Evolutionary conservation across 2,888 invertebrate species (phyloP).

Genomic region (Carabus problematicus): DNA sequence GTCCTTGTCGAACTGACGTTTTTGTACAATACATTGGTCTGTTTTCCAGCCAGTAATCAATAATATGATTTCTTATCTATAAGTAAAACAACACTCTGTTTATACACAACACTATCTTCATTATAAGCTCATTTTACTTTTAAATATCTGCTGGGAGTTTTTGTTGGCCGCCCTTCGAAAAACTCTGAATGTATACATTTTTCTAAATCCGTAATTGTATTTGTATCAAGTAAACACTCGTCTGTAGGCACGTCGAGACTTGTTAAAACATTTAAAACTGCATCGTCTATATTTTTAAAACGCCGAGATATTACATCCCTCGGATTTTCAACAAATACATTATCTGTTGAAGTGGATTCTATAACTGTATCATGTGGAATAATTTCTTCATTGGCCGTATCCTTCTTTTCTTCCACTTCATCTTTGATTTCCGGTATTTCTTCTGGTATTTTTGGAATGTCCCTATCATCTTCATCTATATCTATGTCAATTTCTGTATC

Average conservation of each 20-base stretch:
- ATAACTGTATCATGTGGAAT: not conserved
- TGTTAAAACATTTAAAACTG: slow-evolving; percentile 49
- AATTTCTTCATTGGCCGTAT: slow-evolving; percentile 18
- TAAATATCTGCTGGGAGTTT: slow-evolving; percentile 66
- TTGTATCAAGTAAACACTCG: slow-evolving; percentile 57
- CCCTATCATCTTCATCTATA: slow-evolving; percentile 63
- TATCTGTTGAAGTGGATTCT: slow-evolving; percentile 16
- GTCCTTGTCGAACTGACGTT: slow-evolving; percentile 64
- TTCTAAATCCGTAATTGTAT: slow-evolving; percentile 62
- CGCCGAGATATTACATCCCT: slow-evolving; percentile 15
- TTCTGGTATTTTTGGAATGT: slow-evolving; percentile 27
- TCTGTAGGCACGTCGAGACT: slow-evolving; percentile 59
- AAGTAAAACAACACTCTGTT: slow-evolving; percentile 26
- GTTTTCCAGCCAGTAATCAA: slow-evolving; percentile 62
- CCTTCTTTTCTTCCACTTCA: slow-evolving; percentile 42
- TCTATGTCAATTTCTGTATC: slow-evolving; percentile 66
- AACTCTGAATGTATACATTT: slow-evolving; percentile 64
- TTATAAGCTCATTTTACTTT: slow-evolving; percentile 52
- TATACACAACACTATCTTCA: slow-evolving; percentile 10
- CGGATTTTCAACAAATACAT: not conserved
- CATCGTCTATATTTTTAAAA: slow-evolving; percentile 44
- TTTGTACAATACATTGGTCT: slow-evolving; percentile 67
- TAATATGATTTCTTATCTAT: slow-evolving; percentile 66
- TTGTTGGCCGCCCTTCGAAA: slow-evolving; percentile 63
- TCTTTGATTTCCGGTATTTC: slow-evolving; percentile 31